These are phyloP conservation scores for Psittacula derbiana DNA, from an alignment of 2,797 vertebrate genomes.

Conservation along the genomic window DNA sequence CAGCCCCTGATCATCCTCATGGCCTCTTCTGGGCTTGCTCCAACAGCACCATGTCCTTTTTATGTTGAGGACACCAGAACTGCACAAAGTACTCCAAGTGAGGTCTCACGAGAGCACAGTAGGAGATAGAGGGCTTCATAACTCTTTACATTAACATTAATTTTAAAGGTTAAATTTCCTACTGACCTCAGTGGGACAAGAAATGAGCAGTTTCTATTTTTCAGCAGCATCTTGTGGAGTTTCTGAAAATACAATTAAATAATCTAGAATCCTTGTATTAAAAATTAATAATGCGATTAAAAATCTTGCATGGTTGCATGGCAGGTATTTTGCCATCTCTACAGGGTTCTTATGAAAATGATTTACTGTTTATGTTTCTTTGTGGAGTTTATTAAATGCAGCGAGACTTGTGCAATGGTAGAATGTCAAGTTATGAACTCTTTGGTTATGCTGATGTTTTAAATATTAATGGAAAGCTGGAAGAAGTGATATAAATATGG, in stretches of 20 bases:
- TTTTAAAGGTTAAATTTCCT: background rate
- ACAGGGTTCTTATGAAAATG: background rate
- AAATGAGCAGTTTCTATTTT: background rate
- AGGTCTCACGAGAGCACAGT: background rate
- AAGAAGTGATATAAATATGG: background rate
- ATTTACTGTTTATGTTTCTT: background rate
- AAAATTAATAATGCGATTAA: background rate
- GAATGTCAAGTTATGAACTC: background rate
- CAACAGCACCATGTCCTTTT: background rate
- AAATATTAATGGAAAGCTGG: background rate
- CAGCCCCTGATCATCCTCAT: background rate
- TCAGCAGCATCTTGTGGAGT: background rate
- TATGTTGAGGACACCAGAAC: background rate
- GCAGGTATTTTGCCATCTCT: background rate
- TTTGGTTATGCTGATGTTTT: background rate
- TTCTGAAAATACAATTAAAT: background rate
- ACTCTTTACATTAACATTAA: background rate
- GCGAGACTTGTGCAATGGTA: background rate
- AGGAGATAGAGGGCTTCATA: background rate
- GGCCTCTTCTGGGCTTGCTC: background rate
- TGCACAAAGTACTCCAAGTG: background rate
- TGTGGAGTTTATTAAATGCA: background rate
- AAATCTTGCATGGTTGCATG: background rate
- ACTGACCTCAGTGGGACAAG: background rate
- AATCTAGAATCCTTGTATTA: background rate